Percentiles rank a stretch among this genome's conserved stretches.
Conservation (phyloP, 1,140 invertebrate species). For the Halictus rubicundus region DNA sequence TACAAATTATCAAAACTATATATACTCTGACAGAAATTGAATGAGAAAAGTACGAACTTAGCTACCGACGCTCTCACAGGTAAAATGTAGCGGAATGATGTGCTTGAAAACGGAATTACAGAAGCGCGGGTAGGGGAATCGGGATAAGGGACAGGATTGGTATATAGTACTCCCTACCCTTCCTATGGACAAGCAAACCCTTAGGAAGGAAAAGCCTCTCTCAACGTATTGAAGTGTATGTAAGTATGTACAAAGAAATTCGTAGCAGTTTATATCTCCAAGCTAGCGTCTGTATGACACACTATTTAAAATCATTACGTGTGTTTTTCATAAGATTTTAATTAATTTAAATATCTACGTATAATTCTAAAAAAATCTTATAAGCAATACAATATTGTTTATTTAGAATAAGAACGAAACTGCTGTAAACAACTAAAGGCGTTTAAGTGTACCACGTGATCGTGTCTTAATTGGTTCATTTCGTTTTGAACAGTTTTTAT, state of each 20-base stretch:
- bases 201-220: too few species aligned
- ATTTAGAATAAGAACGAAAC: too few species aligned
- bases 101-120: conserved; percentile 53
- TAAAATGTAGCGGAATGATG: conserved; percentile 49
- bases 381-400: too few species aligned
- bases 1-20: background rate
- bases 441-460: too few species aligned
- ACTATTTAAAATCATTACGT: background rate
- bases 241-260: background rate
- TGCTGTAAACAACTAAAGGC: too few species aligned
- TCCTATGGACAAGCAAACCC: background rate
- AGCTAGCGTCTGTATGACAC: background rate
- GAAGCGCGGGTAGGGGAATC: conserved; percentile 47
- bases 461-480: too few species aligned
- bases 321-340: background rate
- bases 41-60: conserved; percentile 10
- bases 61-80: conserved; percentile 34
- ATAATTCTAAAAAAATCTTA: too few species aligned
- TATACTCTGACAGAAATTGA: background rate
- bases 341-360: too few species aligned
- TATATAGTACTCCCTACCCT: background rate
- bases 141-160: conserved; percentile 39
- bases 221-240: too few species aligned
- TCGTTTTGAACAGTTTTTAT: too few species aligned
- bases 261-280: background rate